Evolutionary conservation across 2,113 vertebrate genomes (phyloP).

Genomic region (Ceyx cyanopectus): DNA sequence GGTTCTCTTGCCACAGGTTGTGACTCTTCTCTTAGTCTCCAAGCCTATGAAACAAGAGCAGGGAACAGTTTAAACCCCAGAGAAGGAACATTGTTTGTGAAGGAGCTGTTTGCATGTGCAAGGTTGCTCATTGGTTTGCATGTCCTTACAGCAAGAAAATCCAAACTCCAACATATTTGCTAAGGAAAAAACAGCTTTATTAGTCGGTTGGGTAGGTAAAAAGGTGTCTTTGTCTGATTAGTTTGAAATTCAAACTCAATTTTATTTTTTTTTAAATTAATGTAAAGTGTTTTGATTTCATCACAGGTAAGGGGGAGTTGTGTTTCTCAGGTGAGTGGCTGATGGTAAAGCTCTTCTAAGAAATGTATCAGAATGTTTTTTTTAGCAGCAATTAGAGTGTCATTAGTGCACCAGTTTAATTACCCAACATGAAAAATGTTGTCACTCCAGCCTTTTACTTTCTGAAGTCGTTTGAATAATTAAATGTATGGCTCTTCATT

Average conservation of each 20-base stretch:
- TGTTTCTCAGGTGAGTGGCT: neutral
- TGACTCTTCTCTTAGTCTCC: neutral
- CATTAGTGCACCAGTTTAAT: neutral
- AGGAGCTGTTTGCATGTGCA: neutral
- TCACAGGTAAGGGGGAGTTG: rapidly evolving
- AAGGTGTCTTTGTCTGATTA: neutral
- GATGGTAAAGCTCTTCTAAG: neutral
- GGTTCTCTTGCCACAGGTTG: neutral
- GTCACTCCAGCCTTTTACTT: neutral
- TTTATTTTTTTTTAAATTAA: neutral
- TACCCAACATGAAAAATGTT: neutral
- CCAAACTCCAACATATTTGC: neutral
- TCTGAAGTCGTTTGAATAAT: neutral
- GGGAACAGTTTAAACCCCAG: neutral
- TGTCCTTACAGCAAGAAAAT: neutral
- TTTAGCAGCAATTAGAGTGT: neutral
- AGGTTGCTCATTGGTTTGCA: neutral
- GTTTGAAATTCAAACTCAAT: neutral
- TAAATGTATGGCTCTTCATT: neutral
- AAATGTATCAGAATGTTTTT: neutral
- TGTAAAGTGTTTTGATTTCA: neutral
- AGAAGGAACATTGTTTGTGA: neutral
- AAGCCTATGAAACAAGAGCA: neutral
- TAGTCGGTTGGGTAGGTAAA: neutral
- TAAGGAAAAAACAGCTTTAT: neutral